Evolutionary conservation across 2,888 invertebrate genomes (phyloP), one percentile per base, ranked within the genome.

Genomic region (Watsonalla cultraria): DNA sequence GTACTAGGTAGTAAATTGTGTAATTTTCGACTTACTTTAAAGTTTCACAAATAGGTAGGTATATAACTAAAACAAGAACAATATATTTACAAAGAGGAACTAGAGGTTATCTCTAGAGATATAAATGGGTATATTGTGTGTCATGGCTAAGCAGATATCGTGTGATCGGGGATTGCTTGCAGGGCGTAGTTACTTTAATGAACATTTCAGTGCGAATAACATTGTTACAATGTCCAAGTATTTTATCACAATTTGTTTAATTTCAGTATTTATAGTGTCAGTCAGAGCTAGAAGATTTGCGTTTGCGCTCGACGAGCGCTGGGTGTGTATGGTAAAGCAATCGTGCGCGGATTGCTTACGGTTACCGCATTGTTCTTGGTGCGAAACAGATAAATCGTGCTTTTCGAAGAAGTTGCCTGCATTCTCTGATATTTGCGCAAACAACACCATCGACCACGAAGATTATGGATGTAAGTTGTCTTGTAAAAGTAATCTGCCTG

Each of bases 291-390:
- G 57, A 51, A 68, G 67, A 7, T 60, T 61, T 53, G 60, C 73
- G 37, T 71, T 74, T 53, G 56, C 66, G 13, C 66, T 90, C 53
- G 76, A 85, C 53, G 76, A 88, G 50, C 72, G 74, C 37, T 84
- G 76, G 73, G 74, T 89, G 57, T 90, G 90, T 60, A 68, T 62
- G 45, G 79, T 88, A n/a, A 90, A 90, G 65, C 67, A 53, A 8
- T 72, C 79, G 2, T 90, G 90, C 60, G 54, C 74, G n/a, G 78
- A 82, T 33, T 90, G 90, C 62, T 69, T 90, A 8, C 73, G 69
- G 34, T 66, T 89, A 33, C 61, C 78, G 39, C 89, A 88, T 54
- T 90, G 90, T 67, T 80, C 87, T 5, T 90, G 90, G 90, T 90
- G 90, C 59, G 61, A 68, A 13, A 61, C 70, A 5, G 74, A 81